Evolutionary conservation across 2,888 invertebrate species (phyloP).

Genomic region (Laothoe populi): DNA sequence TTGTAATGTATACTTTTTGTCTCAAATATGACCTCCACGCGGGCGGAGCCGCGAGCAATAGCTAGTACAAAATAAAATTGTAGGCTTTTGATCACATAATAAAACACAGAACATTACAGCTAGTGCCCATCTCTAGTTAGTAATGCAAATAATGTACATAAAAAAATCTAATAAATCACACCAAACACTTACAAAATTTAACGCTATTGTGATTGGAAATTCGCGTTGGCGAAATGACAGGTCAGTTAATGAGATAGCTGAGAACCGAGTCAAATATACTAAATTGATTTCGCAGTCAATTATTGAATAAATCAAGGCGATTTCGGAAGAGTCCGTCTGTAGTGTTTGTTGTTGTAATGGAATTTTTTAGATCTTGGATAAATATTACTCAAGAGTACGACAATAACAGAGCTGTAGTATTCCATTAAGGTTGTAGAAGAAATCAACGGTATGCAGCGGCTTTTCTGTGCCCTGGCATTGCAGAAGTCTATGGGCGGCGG

Average conservation of each 20-base stretch:
- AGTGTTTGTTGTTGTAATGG: constrained; percentile 1
- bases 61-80: too few relatives aligned
- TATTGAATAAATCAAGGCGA: constrained; percentile 12
- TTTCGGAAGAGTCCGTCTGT: neutral
- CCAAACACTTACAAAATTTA: constrained; percentile 11
- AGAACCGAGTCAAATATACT: neutral
- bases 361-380: neutral
- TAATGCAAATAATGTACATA: too few relatives aligned
- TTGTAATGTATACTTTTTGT: too few relatives aligned
- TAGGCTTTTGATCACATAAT: too few relatives aligned
- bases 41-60: too few relatives aligned
- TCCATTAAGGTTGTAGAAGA: neutral
- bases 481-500: too few relatives aligned
- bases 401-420: neutral
- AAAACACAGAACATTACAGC: too few relatives aligned
- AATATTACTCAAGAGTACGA: neutral
- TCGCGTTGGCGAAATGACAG: neutral
- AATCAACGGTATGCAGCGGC: too few relatives aligned
- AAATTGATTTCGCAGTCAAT: constrained; percentile 20
- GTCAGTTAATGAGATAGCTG: constrained; percentile 3
- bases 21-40: too few relatives aligned
- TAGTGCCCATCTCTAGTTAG: too few relatives aligned
- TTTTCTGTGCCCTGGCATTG: too few relatives aligned
- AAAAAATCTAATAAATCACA: neutral
- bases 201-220: constrained; percentile 10